Percentiles rank a stretch among this genome's conserved stretches.
These are phyloP conservation scores for Alethe castanea DNA, from an alignment of 2,113 vertebrate genomes.

Conservation along the genomic window DNA sequence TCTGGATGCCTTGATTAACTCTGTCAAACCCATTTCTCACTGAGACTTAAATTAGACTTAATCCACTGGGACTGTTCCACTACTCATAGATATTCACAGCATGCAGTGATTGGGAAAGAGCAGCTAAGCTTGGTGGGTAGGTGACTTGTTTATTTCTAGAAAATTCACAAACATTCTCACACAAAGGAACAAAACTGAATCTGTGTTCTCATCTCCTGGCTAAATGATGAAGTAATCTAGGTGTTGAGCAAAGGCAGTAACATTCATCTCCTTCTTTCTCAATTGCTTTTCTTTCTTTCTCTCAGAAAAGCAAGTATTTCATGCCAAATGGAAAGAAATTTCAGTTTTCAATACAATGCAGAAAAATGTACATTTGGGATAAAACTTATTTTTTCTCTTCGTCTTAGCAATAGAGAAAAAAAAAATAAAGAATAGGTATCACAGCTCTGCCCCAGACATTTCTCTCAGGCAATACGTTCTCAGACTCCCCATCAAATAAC, in stretches of 20 bases:
- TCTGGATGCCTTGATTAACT: background rate
- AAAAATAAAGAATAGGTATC: background rate
- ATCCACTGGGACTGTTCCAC: background rate
- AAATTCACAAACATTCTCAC: conserved; percentile 3
- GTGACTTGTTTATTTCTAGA: background rate
- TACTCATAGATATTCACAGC: background rate
- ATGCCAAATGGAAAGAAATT: background rate
- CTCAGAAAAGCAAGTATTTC: conserved; percentile 27
- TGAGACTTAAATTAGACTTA: background rate
- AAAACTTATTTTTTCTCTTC: background rate
- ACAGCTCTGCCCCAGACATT: background rate
- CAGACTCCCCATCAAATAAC: background rate
- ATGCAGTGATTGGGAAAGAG: fast-evolving
- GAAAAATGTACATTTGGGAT: background rate
- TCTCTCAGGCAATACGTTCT: background rate
- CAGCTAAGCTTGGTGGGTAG: background rate
- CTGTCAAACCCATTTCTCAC: background rate
- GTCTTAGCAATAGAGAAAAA: background rate
- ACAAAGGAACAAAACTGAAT: background rate
- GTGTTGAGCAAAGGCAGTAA: background rate
- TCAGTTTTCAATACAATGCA: background rate
- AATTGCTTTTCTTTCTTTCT: background rate
- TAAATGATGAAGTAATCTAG: conserved; percentile 25
- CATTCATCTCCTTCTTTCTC: background rate
- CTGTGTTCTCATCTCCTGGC: background rate